Percentiles rank a stretch among this genome's conserved stretches.
Evolutionary conservation across 2,888 invertebrate species (phyloP).

Genomic region (Perizoma affinitatum): DNA sequence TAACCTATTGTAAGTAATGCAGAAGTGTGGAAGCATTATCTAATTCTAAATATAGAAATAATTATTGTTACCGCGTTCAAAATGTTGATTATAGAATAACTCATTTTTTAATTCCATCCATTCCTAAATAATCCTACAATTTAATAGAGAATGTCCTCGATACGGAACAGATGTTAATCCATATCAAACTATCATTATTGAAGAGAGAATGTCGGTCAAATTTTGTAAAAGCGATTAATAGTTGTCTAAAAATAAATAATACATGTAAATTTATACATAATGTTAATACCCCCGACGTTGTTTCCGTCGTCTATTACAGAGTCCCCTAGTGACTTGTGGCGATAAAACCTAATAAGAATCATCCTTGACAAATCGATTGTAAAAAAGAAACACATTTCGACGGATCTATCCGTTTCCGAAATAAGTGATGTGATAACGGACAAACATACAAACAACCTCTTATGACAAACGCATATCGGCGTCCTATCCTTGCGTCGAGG

Average conservation of each 20-base stretch:
- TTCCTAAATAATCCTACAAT: slow-evolving; percentile 15
- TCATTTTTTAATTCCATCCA: slow-evolving; percentile 26
- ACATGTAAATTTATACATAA: background rate
- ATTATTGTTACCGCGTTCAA: slow-evolving; percentile 16
- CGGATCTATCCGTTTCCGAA: too few relatives aligned
- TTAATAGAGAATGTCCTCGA: slow-evolving; percentile 3
- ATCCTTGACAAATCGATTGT: too few relatives aligned
- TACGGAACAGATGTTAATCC: background rate
- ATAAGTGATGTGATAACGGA: background rate
- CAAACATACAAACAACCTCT: too few relatives aligned
- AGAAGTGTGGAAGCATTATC: slow-evolving; percentile 1
- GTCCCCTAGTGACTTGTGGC: too few relatives aligned
- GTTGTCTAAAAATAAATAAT: background rate
- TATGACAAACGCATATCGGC: too few relatives aligned
- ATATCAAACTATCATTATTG: background rate
- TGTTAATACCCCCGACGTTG: too few relatives aligned
- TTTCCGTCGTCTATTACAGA: too few relatives aligned
- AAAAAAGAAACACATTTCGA: too few relatives aligned
- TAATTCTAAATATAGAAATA: slow-evolving; percentile 4
- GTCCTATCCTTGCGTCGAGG: too few relatives aligned
- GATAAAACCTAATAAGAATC: too few relatives aligned
- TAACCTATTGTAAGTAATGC: slow-evolving; percentile 8
- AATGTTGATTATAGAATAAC: background rate
- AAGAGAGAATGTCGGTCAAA: slow-evolving; percentile 3
- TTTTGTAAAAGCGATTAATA: slow-evolving; percentile 3